These are phyloP conservation scores for Antennarius striatus DNA, from an alignment of 2,113 vertebrate species.

Conservation along the genomic window DNA sequence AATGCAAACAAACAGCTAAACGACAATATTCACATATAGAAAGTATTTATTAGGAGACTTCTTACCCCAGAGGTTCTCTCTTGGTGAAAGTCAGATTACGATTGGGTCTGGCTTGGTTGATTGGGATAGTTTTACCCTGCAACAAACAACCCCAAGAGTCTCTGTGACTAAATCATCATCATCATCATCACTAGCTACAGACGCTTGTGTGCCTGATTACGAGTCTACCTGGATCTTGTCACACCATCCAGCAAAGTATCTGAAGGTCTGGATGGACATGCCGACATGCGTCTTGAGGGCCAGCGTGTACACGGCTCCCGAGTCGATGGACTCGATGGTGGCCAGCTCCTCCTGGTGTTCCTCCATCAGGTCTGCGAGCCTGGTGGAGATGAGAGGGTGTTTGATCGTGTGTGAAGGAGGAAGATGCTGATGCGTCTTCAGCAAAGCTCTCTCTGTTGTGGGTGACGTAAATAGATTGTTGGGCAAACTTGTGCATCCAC, in stretches of 20 bases:
- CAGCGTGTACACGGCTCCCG: constrained; percentile 83
- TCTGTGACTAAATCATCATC: neutral
- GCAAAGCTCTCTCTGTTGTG: no score
- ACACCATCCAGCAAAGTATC: constrained; percentile 87
- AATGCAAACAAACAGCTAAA: no score
- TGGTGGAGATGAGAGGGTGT: constrained; percentile 20
- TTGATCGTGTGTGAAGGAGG: no score
- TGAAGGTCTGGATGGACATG: constrained; percentile 86
- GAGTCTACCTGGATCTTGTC: constrained; percentile 83
- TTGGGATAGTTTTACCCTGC: constrained; percentile 84
- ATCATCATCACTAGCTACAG: no score
- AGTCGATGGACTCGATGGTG: constrained; percentile 83
- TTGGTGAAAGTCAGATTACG: constrained; percentile 84
- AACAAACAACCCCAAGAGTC: neutral
- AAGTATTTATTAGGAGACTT: neutral
- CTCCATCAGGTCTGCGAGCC: constrained; percentile 85
- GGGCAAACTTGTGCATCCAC: no score
- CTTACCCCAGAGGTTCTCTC: constrained; percentile 81
- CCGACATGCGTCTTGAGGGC: constrained; percentile 85
- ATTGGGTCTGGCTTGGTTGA: constrained; percentile 85
- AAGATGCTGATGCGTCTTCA: no score
- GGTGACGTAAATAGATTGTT: no score
- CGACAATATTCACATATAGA: neutral
- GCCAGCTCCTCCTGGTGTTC: constrained; percentile 84
- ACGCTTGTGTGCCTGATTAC: no score